Evolutionary conservation across 2,888 invertebrate species (phyloP), one percentile per base, ranked within the genome.

Genomic region (Bimastos eiseni): DNA sequence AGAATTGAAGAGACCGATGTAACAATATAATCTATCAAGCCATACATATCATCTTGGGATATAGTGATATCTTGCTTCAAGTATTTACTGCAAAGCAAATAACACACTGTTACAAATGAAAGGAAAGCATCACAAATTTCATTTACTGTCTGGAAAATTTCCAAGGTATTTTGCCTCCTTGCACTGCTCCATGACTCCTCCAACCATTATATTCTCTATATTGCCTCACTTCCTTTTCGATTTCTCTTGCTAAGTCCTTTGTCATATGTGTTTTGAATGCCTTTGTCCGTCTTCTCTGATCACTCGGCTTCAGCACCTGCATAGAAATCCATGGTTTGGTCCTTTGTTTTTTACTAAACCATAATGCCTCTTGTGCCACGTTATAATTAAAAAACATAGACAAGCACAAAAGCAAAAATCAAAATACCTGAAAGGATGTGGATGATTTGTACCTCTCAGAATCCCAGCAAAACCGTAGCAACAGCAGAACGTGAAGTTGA

Each of bases 1-100:
- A 70, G 70, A 70, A 70, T n/a, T 70, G 70, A 70, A 13, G 70
- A n/a, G 30, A 70, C n/a, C n/a, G 70, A 70, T 70, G n/a, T 70
- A 30, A 70, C 70, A n/a, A 70, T n/a, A 70, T 30, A 70, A 3
- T 70, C 70, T 70, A 70, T 70, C 70, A 70, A 70, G 70, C n/a
- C n/a, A 70, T 70, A n/a, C 70, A 70, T 70, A 70, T n/a, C 70
- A n/a, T 70, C 70, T n/a, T 70, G 70, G 70, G 70, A 70, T 70
- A 70, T 70, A 17, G 8, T 70, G 70, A 70, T 70, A 70, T 70
- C n/a, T 70, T n/a, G 70, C n/a, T 30, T 70, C 70, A 70, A 70
- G n/a, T 70, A 70, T 13, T 70, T 70, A 30, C 70, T 70, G 70
- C 70, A 70, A 49, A 70, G 70, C 17, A 70, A 8, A n/a, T n/a